Percentiles rank a stretch among this genome's conserved stretches.
phyloP scores from a whole-genome alignment of 1,140 invertebrate species.

The Papilio helenus region DNA sequence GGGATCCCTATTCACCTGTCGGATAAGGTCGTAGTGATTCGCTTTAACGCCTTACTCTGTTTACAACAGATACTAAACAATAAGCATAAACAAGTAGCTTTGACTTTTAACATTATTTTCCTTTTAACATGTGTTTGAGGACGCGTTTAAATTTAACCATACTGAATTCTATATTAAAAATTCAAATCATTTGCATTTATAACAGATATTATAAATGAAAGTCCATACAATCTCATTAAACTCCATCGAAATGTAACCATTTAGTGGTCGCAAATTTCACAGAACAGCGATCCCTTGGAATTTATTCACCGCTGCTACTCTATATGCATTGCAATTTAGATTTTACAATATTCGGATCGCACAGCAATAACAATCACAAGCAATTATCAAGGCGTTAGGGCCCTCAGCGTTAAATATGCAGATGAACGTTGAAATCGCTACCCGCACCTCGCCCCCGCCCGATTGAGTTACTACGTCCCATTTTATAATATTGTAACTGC shows the following conservation, averaged over 20 bases:
- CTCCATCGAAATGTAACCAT: constrained; percentile 15
- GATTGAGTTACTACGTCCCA: constrained; percentile 15
- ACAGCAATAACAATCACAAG: constrained; percentile 57
- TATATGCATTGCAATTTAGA: constrained; percentile 67
- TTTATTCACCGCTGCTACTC: constrained; percentile 56
- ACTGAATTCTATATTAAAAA: background rate
- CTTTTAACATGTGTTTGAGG: background rate
- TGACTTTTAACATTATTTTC: constrained; percentile 5
- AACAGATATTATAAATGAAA: background rate
- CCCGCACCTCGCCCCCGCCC: background rate
- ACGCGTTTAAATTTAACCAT: background rate
- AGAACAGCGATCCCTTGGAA: constrained; percentile 47
- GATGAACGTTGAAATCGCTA: constrained; percentile 40
- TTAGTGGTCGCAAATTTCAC: constrained; percentile 45
- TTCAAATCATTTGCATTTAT: constrained; percentile 3
- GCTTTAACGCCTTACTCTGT: background rate
- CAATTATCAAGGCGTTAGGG: constrained; percentile 57
- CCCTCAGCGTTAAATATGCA: constrained; percentile 50
- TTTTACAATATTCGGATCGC: constrained; percentile 63
- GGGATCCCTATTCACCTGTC: constrained; percentile 43
- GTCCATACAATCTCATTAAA: background rate
- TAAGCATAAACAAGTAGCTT: background rate
- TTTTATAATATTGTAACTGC: background rate
- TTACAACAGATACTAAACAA: background rate
- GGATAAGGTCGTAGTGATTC: constrained; percentile 15